Base-by-base conservation (phyloP, 37 sponge, comb jelly and placozoan species). In the Tethya wilhelma region DNA sequence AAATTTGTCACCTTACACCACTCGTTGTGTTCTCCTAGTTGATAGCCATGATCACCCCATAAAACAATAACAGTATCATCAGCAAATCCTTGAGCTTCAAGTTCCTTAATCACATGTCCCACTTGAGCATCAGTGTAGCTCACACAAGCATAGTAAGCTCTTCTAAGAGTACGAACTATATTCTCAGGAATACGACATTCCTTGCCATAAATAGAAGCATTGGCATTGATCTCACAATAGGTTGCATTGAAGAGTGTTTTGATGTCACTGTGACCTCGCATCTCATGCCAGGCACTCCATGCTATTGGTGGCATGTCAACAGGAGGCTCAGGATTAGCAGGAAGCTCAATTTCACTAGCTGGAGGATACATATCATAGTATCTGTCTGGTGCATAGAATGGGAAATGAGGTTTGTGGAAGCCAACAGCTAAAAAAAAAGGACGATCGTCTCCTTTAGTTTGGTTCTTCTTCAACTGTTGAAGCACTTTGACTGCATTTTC, bases 11-110 rank as follows among this genome's bases (percentile, higher is more conserved):
- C 34, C 37, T 87, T 87, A 36, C 67, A 26, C 81, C 81, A 74
- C 39, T 45, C 12, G 41, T 65, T 65, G 67, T 74, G 84, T 65
- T 74, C 75, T 43, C 84, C 89, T 30, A 75, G 44, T 31, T 81
- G 82, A 58, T 60, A 81, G 38, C 89, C 89, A 67, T 87, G 89
- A 57, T 87, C 89, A 32, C 45, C 77, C 82, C 77, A 75, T 0
- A 87, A 38, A 0, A 87, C 82, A 42, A 87, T 74, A 6, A 81
- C 30, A 0, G 89, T 87, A 45, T 81, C 64, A 23, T 81, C 46
- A 6, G 79, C 79, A 39, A 69, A 78, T 7, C 79, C 79, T 33
- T 38, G 62, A 26, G 23, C 46, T 31, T 67, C 72, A 12, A 85
- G 65, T 53, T 78, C 72, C 7, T 37, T 17, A 4, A 85, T 12